Percentiles rank a stretch among this genome's conserved stretches.
Conservation (phyloP, 92 coral and sea anemone genomes). For the Parazoanthus swiftii region DNA sequence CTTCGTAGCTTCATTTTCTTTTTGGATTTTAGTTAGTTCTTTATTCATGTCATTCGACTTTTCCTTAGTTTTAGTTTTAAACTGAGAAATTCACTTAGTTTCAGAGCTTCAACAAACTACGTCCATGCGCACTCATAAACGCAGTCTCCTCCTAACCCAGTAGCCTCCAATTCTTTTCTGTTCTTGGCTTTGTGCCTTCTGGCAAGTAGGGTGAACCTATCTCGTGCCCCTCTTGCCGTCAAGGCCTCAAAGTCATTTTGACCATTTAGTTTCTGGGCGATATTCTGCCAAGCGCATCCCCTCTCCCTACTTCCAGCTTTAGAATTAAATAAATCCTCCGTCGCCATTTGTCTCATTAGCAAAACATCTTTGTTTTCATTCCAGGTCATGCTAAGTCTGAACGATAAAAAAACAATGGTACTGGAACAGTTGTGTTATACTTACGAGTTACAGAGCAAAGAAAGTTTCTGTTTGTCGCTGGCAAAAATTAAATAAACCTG, state of each 20-base stretch:
- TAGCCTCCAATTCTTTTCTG: conserved; percentile 24
- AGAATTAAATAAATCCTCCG: neutral
- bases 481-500: neutral
- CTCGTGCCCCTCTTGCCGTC: conserved; percentile 30
- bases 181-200: conserved; percentile 36
- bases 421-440: conserved; percentile 21
- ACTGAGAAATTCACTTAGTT: neutral
- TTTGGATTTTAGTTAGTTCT: conserved; percentile 28
- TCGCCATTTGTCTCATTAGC: conserved; percentile 19
- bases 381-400: conserved; percentile 16
- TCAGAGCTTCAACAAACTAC: conserved; percentile 8
- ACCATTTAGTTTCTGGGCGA: conserved; percentile 13
- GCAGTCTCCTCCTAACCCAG: conserved; percentile 29
- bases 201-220: conserved; percentile 21
- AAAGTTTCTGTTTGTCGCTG: conserved; percentile 6
- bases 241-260: conserved; percentile 31
- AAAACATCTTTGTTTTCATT: conserved; percentile 10
- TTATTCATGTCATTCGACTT: conserved; percentile 20
- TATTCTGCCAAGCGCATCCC: neutral
- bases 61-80: neutral
- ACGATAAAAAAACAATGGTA: neutral
- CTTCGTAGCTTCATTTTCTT: conserved; percentile 46
- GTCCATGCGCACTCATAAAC: neutral
- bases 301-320: conserved; percentile 24
- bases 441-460: conserved; percentile 9